These are phyloP conservation scores for Orthosia gothica DNA, from an alignment of 2,888 invertebrate genomes.

Conservation along the genomic window DNA sequence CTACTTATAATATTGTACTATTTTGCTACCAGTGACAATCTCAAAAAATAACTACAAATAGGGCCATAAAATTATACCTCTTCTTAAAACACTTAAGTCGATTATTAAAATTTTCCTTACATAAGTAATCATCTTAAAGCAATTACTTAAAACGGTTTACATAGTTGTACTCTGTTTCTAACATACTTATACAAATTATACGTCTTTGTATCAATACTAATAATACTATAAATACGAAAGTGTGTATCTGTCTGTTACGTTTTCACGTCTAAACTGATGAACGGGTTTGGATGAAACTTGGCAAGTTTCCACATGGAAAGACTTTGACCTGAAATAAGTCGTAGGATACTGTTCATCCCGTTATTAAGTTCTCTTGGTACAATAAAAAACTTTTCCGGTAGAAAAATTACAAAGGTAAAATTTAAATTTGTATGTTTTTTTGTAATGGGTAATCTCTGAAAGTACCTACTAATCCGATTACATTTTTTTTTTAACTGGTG, in stretches of 20 bases:
- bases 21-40: not conserved
- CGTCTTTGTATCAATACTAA: not conserved
- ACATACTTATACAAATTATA: not conserved
- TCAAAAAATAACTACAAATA: not conserved
- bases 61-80: not conserved
- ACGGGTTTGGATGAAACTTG: not conserved
- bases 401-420: too few relatives aligned
- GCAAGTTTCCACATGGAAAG: not conserved
- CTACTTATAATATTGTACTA: not conserved
- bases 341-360: not conserved
- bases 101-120: slow-evolving; percentile 39
- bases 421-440: too few relatives aligned
- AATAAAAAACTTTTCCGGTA: not conserved
- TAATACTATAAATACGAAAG: not conserved
- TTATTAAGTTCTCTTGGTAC: not conserved
- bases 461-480: too few relatives aligned
- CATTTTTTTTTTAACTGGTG: too few relatives aligned
- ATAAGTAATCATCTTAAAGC: slow-evolving; percentile 23
- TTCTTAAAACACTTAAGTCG: not conserved
- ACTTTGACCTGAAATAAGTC: not conserved
- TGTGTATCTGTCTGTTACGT: not conserved
- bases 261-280: not conserved
- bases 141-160: slow-evolving; percentile 55
- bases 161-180: slow-evolving; percentile 2
- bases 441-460: too few relatives aligned